These are phyloP conservation scores for Phytoseiulus persimilis DNA, from an alignment of 2,888 invertebrate genomes.

Conservation along the genomic window DNA sequence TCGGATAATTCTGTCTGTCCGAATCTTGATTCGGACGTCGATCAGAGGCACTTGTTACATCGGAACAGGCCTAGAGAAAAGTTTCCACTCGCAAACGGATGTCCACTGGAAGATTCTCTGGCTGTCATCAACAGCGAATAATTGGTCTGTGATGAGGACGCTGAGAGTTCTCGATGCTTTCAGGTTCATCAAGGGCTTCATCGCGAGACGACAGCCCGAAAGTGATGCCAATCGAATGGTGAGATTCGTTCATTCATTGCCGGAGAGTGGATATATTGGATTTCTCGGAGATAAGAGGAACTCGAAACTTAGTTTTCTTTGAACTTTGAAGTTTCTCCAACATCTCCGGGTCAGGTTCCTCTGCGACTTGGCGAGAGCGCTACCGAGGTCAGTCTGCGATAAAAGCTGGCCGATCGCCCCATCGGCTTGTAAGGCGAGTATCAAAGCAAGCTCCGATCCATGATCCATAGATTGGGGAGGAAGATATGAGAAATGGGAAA, in stretches of 20 bases:
- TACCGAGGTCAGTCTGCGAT: background rate
- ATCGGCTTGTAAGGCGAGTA: conserved; percentile 6
- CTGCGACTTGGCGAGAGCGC: background rate
- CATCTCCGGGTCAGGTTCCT: background rate
- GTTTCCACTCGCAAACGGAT: too few species aligned
- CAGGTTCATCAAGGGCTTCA: conserved; percentile 28
- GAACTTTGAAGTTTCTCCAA: background rate
- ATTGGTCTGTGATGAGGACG: too few species aligned
- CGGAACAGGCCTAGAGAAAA: too few species aligned
- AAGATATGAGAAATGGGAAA: background rate
- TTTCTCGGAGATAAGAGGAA: background rate
- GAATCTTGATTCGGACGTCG: too few species aligned
- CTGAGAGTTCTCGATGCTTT: too few species aligned
- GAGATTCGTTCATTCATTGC: background rate
- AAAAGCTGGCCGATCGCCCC: conserved; percentile 18
- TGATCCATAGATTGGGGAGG: background rate
- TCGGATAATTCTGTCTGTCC: too few species aligned
- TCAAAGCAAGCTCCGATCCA: background rate
- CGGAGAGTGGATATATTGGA: background rate
- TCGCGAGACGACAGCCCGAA: background rate
- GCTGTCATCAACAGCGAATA: too few species aligned
- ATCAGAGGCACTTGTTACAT: too few species aligned
- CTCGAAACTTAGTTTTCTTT: background rate
- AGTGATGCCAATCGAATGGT: conserved; percentile 27
- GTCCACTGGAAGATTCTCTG: too few species aligned